These are phyloP conservation scores for Branchinecta sandiegonensis DNA, from an alignment of 2,888 invertebrate genomes.

Conservation along the genomic window DNA sequence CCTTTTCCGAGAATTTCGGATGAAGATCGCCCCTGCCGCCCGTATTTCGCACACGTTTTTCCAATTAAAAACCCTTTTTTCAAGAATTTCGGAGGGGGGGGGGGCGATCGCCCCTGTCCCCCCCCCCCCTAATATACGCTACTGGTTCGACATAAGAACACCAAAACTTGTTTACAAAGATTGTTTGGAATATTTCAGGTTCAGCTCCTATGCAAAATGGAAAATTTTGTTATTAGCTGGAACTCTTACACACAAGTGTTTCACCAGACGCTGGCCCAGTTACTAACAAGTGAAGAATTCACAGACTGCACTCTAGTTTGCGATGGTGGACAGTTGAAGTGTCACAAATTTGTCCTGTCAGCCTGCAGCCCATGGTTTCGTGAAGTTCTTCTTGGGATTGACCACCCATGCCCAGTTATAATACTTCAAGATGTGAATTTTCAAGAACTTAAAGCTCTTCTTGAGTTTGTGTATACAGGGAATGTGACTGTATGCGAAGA, in stretches of 20 bases:
- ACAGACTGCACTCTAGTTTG: conserved; percentile 2
- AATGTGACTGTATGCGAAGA: conserved; percentile 15
- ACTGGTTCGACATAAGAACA: too few relatives aligned
- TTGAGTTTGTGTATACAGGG: conserved; percentile 13
- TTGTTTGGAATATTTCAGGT: too few relatives aligned
- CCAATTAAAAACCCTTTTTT: too few relatives aligned
- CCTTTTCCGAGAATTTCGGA: too few relatives aligned
- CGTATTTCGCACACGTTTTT: too few relatives aligned
- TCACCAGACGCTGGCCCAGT: conserved; percentile 2
- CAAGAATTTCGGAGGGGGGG: too few relatives aligned
- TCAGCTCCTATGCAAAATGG: background rate
- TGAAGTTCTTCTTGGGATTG: conserved; percentile 12
- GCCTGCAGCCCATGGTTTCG: conserved; percentile 16
- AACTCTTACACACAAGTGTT: conserved; percentile 5
- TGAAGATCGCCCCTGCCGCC: too few relatives aligned
- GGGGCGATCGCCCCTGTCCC: too few relatives aligned
- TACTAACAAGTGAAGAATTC: conserved; percentile 1
- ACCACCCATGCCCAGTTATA: conserved; percentile 13
- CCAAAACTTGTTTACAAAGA: too few relatives aligned
- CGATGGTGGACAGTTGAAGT: conserved; percentile 4
- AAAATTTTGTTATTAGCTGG: conserved; percentile 9
- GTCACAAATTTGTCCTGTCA: background rate
- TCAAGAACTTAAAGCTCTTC: conserved; percentile 13
- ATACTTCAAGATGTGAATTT: conserved; percentile 7
- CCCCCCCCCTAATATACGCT: too few relatives aligned